These are phyloP conservation scores for Eulacestoma nigropectus DNA, from an alignment of 2,113 vertebrate species.

Conservation along the genomic window DNA sequence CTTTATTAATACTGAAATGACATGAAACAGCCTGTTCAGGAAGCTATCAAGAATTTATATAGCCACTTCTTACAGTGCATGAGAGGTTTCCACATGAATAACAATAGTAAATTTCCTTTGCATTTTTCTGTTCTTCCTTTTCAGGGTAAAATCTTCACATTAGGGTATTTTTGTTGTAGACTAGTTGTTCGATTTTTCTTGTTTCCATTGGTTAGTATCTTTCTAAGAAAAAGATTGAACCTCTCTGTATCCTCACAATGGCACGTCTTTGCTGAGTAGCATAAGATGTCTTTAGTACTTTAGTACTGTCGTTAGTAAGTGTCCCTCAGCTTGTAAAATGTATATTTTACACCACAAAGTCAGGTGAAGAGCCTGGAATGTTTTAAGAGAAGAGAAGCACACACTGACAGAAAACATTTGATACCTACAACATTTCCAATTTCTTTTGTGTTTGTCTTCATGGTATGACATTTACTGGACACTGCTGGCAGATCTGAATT, in stretches of 20 bases:
- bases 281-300: too few relatives aligned
- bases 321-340: background rate
- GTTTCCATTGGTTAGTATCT: background rate
- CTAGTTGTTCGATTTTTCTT: background rate
- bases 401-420: background rate
- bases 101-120: background rate
- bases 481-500: background rate
- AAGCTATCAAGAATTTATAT: background rate
- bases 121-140: background rate
- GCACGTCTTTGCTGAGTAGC: background rate
- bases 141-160: background rate
- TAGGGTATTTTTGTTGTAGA: background rate
- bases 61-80: background rate
- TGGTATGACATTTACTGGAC: background rate
- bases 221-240: background rate
- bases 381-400: background rate
- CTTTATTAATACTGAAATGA: background rate
- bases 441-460: background rate
- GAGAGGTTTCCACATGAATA: background rate
- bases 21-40: background rate
- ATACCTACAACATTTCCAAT: background rate
- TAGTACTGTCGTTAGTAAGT: background rate
- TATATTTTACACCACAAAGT: background rate
- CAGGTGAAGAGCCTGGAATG: background rate
- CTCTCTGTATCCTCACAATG: background rate